These are phyloP conservation scores for Gallinago media DNA, from an alignment of 2,113 vertebrate species.

Conservation along the genomic window DNA sequence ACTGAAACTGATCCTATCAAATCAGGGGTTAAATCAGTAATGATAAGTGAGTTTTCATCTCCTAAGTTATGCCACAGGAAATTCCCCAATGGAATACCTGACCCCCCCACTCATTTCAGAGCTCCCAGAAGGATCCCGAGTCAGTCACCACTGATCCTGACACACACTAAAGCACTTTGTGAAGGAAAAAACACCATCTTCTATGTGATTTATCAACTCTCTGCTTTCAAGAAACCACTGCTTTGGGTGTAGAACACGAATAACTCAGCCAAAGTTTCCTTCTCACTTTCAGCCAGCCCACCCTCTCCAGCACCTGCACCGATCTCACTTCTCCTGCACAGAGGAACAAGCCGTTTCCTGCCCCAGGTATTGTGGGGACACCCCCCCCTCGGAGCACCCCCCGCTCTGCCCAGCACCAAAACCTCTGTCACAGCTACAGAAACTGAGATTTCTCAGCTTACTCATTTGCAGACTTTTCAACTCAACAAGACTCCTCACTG, in stretches of 20 bases:
- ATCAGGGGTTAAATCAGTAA: too few relatives aligned
- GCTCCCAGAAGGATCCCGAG: neutral
- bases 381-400: neutral
- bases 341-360: neutral
- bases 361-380: neutral
- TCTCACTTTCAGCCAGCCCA: neutral
- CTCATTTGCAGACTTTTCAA: neutral
- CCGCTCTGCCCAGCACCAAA: neutral
- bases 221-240: neutral
- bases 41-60: neutral
- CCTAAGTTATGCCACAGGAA: neutral
- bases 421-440: neutral
- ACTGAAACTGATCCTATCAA: neutral
- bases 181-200: neutral
- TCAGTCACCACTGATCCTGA: neutral
- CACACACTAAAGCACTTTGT: too few relatives aligned
- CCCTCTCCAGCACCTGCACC: neutral
- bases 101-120: neutral
- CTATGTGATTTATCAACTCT: neutral
- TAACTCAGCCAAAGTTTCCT: neutral
- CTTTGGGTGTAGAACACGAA: neutral
- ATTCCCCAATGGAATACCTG: fast-evolving
- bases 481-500: neutral
- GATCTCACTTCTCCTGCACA: neutral
- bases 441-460: too few relatives aligned